Base-by-base conservation (phyloP, 2,888 invertebrate species). In the Leptinotarsa tumamoca region DNA sequence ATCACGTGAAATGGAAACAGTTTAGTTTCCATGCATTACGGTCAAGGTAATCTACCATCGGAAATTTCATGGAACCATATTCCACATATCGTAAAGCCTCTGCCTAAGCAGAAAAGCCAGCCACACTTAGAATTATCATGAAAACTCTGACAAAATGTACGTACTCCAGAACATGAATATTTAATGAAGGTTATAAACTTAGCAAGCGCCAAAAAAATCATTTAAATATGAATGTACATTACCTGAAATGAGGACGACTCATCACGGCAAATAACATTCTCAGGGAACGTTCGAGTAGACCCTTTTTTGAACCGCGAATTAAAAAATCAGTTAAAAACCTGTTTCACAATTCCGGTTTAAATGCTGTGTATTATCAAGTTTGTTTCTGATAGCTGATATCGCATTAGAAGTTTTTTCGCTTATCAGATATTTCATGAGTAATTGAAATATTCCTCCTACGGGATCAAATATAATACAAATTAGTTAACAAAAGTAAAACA, bases 151-250 rank as follows among this genome's bases (percentile, higher is more conserved):
- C 43, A 63, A 33, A 63, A n/a, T 7, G n/a, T 15, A n/a, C 63
- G 43, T 5, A 63, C 33, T 43, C 63, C 17, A 33, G 63, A 17
- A n/a, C 17, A 63, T 63, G 33, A 63, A 63, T 63, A n/a, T 43
- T 63, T 43, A 43, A 63, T 63, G 63, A 52, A n/a, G 63, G 33
- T 33, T 63, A 63, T 33, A 63, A 43, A 63, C 63, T 63, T 7
- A 43, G 63, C 33, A 63, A 63, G 63, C 63, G 63, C 18, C 43
- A 4, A 63, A 63, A 63, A 63, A 63, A 63, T 63, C 63, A 63
- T 63, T 63, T n/a, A 18, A 63, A 63, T 33, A 63, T 63, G 63
- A 7, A 63, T 33, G 63, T 43, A 33, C n/a, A 63, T 63, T 63
- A 63, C 43, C 33, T 63, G 43, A 33, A 33, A 63, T 63, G 63